These are phyloP conservation scores for Cephus pulcher DNA, from an alignment of 2,888 invertebrate genomes.

Conservation along the genomic window DNA sequence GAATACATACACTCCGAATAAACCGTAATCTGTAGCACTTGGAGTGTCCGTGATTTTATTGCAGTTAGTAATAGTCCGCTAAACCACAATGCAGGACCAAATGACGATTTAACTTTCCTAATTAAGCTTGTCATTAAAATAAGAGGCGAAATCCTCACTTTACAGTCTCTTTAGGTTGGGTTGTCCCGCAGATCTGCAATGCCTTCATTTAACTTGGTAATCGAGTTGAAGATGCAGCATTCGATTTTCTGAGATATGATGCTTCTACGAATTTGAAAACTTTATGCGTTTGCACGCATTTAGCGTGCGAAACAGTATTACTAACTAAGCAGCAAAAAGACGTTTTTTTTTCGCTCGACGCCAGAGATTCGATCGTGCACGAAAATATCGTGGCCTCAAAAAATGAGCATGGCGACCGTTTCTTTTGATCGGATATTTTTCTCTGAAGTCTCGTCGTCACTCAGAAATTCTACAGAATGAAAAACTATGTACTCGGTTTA, in stretches of 20 bases:
- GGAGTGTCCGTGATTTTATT: constrained; percentile 15
- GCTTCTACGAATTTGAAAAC: background rate
- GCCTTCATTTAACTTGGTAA: background rate
- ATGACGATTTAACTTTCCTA: constrained; percentile 17
- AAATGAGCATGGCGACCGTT: background rate
- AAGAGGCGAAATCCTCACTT: background rate
- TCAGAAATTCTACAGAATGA: background rate
- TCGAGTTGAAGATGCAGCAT: background rate
- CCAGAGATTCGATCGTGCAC: background rate
- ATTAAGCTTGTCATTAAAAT: constrained; percentile 21
- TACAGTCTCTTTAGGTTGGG: background rate
- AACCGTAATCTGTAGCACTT: constrained; percentile 1
- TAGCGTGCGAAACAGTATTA: background rate
- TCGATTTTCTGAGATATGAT: background rate
- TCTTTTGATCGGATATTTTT: background rate
- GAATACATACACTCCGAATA: background rate
- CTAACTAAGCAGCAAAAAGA: background rate
- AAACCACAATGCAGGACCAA: constrained; percentile 12
- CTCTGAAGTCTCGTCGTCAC: background rate
- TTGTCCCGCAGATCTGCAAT: background rate
- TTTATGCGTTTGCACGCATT: background rate
- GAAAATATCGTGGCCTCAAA: background rate
- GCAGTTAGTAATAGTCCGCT: constrained; percentile 15
- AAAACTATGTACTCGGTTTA: background rate
- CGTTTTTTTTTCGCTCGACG: background rate